Conservation (phyloP, 2,113 vertebrate genomes). For the Salvator merianae region DNA sequence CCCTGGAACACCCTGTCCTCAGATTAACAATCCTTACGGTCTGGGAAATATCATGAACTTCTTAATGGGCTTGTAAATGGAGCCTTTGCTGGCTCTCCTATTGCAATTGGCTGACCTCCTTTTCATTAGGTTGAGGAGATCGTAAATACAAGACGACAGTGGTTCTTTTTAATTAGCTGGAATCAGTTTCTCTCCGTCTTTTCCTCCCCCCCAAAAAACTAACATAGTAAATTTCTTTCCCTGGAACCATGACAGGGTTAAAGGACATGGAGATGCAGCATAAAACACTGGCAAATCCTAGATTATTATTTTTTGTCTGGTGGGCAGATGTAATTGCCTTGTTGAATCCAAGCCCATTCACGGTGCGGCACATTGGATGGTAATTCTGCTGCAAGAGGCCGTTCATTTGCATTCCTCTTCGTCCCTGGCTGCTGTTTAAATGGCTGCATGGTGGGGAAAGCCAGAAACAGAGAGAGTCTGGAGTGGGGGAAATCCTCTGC, state of each 20-base stretch:
- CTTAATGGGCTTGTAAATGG: constrained; percentile 19
- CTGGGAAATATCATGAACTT: constrained; percentile 19
- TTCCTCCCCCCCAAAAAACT: not conserved
- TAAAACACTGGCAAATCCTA: not conserved
- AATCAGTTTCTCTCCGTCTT: too few relatives aligned
- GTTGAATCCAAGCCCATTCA: not conserved
- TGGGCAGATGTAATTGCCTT: not conserved
- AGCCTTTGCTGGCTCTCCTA: not conserved
- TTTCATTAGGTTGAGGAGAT: not conserved
- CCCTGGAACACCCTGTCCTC: not conserved
- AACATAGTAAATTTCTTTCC: not conserved
- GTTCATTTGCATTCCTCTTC: not conserved
- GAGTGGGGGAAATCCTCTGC: not conserved
- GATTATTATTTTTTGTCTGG: not conserved
- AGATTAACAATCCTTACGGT: not conserved
- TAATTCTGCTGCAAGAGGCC: not conserved
- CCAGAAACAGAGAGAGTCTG: not conserved
- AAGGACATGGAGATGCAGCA: not conserved
- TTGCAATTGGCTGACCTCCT: constrained; percentile 5
- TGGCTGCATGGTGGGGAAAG: not conserved
- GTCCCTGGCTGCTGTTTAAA: not conserved
- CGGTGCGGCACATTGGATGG: not conserved
- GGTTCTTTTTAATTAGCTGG: not conserved
- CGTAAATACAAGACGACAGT: not conserved
- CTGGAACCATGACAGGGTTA: not conserved